phyloP scores from a whole-genome alignment of 2,797 vertebrate genomes.

The Onychomys arenicola region DNA sequence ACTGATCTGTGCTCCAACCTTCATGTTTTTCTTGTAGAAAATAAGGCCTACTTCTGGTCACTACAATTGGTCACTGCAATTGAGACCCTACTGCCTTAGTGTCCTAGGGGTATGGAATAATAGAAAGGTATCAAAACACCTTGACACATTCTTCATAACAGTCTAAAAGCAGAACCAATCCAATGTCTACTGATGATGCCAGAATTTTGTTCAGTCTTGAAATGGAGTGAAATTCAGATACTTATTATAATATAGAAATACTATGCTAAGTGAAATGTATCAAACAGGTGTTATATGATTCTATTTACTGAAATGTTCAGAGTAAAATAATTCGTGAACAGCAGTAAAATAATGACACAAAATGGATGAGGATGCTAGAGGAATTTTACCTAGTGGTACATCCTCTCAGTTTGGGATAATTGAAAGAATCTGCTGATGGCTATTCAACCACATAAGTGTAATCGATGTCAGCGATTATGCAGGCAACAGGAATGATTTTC shows the following conservation, averaged over 20 bases:
- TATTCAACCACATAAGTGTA: not conserved
- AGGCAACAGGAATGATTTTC: not conserved
- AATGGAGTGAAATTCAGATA: not conserved
- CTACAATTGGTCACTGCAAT: not conserved
- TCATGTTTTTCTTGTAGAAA: not conserved
- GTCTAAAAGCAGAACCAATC: not conserved
- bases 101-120: not conserved
- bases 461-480: not conserved
- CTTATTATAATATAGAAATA: not conserved
- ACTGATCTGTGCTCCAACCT: not conserved
- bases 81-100: not conserved
- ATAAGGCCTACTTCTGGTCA: not conserved
- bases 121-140: not conserved
- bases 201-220: not conserved
- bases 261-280: not conserved
- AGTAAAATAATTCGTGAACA: not conserved
- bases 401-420: not conserved
- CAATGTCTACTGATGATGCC: not conserved
- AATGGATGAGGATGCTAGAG: not conserved
- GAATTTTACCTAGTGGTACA: not conserved
- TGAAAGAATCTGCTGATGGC: not conserved
- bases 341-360: not conserved
- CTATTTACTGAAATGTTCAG: not conserved
- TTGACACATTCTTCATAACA: not conserved
- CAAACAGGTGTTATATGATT: not conserved